Evolutionary conservation across 2,113 vertebrate species (phyloP).

Genomic region (Salvelinus sp.): DNA sequence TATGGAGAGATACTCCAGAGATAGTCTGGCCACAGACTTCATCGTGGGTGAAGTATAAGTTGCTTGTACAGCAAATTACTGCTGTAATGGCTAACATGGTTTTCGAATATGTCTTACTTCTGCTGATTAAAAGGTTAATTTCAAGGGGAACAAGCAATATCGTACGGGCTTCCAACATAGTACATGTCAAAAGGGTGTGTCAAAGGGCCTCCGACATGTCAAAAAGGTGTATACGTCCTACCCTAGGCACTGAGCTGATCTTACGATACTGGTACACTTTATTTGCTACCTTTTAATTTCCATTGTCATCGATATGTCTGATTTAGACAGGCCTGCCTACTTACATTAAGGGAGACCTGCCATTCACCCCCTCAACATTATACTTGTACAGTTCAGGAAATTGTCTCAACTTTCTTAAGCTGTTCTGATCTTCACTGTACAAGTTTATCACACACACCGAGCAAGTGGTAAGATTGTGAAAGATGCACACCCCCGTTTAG

Average conservation of each 20-base stretch:
- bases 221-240: constrained; percentile 64
- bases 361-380: background rate
- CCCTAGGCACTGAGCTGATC: background rate
- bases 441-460: constrained; percentile 44
- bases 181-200: constrained; percentile 64
- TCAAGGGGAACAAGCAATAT: constrained; percentile 71
- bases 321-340: background rate
- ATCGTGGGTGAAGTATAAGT: background rate
- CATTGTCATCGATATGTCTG: background rate
- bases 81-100: too few species aligned
- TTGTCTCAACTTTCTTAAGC: too few species aligned
- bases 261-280: background rate
- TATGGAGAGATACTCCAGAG: background rate
- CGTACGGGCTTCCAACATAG: constrained; percentile 60
- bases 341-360: too few species aligned
- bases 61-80: too few species aligned
- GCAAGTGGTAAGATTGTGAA: background rate
- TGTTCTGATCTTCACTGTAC: constrained; percentile 46
- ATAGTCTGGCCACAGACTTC: background rate
- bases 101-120: constrained; percentile 36
- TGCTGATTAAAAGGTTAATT: constrained; percentile 74
- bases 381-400: background rate
- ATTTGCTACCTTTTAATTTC: too few species aligned
- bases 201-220: constrained; percentile 59
- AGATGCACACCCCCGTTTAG: constrained; percentile 41